These are phyloP conservation scores for Orchestes rusci DNA, from an alignment of 2,888 invertebrate genomes.

Conservation along the genomic window DNA sequence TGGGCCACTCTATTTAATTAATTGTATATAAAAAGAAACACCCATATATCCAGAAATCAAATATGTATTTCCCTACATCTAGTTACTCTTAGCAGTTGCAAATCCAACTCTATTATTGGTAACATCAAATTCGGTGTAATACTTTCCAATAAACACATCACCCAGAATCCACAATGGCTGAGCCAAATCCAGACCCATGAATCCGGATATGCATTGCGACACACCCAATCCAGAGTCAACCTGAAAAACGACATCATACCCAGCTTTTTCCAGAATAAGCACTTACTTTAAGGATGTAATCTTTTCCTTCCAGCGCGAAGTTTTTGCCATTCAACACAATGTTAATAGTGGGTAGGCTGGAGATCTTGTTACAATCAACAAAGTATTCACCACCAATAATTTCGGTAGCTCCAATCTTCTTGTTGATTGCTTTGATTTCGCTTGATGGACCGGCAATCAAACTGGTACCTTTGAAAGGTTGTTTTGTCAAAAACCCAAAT, in stretches of 20 bases:
- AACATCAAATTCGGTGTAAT: constrained; percentile 93
- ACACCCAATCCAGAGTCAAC: constrained; percentile 50
- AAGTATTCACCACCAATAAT: constrained; percentile 76
- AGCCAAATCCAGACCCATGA: constrained; percentile 92
- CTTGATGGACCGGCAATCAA: constrained; percentile 85
- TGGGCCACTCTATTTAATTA: no score
- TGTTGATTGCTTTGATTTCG: constrained; percentile 77
- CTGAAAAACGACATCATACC: no score
- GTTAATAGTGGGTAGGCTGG: constrained; percentile 69
- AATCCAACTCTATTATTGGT: not conserved
- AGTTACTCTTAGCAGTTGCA: not conserved
- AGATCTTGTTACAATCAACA: constrained; percentile 73
- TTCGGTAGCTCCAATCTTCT: constrained; percentile 69
- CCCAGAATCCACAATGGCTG: constrained; percentile 98
- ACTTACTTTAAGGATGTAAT: constrained; percentile 79
- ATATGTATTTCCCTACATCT: no score
- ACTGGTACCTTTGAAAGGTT: constrained; percentile 56
- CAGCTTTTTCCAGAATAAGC: no score
- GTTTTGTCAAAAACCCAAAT: not conserved
- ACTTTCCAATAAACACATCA: constrained; percentile 94
- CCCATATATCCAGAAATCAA: no score
- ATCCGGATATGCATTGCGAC: constrained; percentile 88
- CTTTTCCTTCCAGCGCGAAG: constrained; percentile 72
- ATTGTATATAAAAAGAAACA: no score
- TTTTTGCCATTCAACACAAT: constrained; percentile 68